Base-by-base conservation (phyloP, 2,888 invertebrate genomes). In the Dryadula phaetusa region DNA sequence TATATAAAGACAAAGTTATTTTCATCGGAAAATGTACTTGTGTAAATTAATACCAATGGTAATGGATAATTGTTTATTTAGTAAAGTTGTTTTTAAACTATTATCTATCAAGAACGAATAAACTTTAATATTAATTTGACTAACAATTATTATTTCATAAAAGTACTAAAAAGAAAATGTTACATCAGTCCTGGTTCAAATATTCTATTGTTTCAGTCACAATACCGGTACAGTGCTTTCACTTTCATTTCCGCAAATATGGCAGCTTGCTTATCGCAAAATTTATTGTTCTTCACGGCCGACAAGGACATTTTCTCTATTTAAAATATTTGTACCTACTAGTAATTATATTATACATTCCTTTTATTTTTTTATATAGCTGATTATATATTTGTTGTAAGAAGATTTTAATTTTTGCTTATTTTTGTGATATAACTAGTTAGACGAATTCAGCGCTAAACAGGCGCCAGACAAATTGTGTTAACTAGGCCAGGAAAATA, bases 161-260 rank as follows among this genome's bases (percentile, higher is more conserved):
- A 8, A 22, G n/a, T n/a, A n/a, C n/a, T n/a, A 54, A 44, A 22
- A 46, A 56, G 3, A 37, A 20, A 32, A 8, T n/a, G 16, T 52
- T 10, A 22, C 56, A 40, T 56, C 22, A 22, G 56, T 22, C 56
- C 37, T 54, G 37, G 53, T 5, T 18, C 49, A 66, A 61, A 49
- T 25, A 42, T 42, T 16, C 63, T 28, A 70, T 69, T 70, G 65
- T 68, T 64, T 54, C 18, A 37, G 62, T 69, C 58, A 73, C 70
- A 73, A 72, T 73, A 70, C 67, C 49, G 66, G 58, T 54, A 66
- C 42, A 68, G 68, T 54, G 66, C 88, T 90, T 91, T 92, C 90
- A 88, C 90, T 92, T 88, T 90, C 83, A 71, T 83, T 87, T 86
- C 88, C 86, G 85, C 70, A 68, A 74, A 66, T 77, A 75, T 73